Percentiles rank a stretch among this genome's conserved stretches.
These are phyloP conservation scores for Stenurella melanura DNA, from an alignment of 2,888 invertebrate species.

Conservation along the genomic window DNA sequence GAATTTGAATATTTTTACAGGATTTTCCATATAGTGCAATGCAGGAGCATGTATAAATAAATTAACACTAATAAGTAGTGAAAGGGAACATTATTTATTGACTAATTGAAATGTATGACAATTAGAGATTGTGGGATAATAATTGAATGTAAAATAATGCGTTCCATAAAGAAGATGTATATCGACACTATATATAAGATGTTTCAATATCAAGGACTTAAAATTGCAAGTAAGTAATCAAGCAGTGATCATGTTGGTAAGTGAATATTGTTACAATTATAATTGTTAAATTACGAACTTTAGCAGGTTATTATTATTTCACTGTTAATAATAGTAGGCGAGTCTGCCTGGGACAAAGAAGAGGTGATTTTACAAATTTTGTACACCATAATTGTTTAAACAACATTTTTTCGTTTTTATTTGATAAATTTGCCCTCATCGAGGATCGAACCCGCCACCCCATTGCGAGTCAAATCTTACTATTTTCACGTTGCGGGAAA, in stretches of 20 bases:
- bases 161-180: conserved; percentile 19
- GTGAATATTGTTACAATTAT: too few species aligned
- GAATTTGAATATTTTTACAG: background rate
- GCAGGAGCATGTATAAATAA: conserved; percentile 5
- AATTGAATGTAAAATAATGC: conserved; percentile 24
- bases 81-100: conserved; percentile 30
- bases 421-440: too few species aligned
- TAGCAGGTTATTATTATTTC: too few species aligned
- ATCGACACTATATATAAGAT: conserved; percentile 29
- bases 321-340: too few species aligned
- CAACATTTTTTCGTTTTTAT: too few species aligned
- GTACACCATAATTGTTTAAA: too few species aligned
- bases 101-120: conserved; percentile 24
- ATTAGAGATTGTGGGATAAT: conserved; percentile 4
- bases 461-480: too few species aligned
- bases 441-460: too few species aligned
- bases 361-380: too few species aligned
- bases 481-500: too few species aligned
- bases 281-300: too few species aligned
- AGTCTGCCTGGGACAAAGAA: too few species aligned
- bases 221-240: background rate
- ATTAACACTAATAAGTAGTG: conserved; percentile 25
- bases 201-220: conserved; percentile 36
- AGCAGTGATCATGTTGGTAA: conserved; percentile 23
- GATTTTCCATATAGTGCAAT: conserved; percentile 1